phyloP scores from a whole-genome alignment of 2,888 invertebrate genomes.

The Macroteleia sp. region DNA sequence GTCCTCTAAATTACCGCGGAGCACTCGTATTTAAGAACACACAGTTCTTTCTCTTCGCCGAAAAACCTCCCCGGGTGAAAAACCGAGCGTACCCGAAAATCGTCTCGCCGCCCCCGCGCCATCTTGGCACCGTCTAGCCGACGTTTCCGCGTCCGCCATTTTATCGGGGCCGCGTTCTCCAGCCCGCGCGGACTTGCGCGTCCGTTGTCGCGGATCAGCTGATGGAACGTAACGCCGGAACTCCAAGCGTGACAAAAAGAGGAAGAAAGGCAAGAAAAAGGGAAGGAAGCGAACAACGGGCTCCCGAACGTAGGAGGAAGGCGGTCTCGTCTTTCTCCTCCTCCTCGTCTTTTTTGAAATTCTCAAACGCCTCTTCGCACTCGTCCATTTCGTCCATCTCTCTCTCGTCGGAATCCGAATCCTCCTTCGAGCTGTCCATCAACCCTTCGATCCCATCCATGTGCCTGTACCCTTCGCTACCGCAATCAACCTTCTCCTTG shows the following conservation, averaged over 20 bases:
- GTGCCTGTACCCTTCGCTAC: slow-evolving; percentile 77
- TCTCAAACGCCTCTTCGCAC: slow-evolving; percentile 56
- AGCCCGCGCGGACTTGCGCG: slow-evolving; percentile 54
- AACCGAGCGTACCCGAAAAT: not conserved
- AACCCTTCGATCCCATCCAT: slow-evolving; percentile 81
- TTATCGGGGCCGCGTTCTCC: slow-evolving; percentile 73
- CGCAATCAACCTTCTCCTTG: slow-evolving; percentile 77
- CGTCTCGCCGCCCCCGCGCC: slow-evolving; percentile 24
- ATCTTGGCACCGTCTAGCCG: slow-evolving; percentile 48
- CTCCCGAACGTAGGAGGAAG: slow-evolving; percentile 72
- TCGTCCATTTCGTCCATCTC: slow-evolving; percentile 71
- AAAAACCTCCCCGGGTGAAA: no score
- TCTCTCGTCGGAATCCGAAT: slow-evolving; percentile 76
- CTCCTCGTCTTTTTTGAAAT: no score
- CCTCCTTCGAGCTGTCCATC: slow-evolving; percentile 82
- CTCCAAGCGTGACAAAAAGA: slow-evolving; percentile 53
- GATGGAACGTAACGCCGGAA: slow-evolving; percentile 54
- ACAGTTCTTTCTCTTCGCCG: no score
- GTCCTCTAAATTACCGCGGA: no score
- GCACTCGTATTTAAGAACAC: no score
- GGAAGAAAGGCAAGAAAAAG: slow-evolving; percentile 53
- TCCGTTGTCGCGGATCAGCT: slow-evolving; percentile 54
- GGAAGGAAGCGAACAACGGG: slow-evolving; percentile 38
- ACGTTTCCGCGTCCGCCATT: slow-evolving; percentile 76
- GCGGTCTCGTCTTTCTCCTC: slow-evolving; percentile 83